Evolutionary conservation across 2,888 invertebrate species (phyloP).

Genomic region (Megalurothrips usitatus): DNA sequence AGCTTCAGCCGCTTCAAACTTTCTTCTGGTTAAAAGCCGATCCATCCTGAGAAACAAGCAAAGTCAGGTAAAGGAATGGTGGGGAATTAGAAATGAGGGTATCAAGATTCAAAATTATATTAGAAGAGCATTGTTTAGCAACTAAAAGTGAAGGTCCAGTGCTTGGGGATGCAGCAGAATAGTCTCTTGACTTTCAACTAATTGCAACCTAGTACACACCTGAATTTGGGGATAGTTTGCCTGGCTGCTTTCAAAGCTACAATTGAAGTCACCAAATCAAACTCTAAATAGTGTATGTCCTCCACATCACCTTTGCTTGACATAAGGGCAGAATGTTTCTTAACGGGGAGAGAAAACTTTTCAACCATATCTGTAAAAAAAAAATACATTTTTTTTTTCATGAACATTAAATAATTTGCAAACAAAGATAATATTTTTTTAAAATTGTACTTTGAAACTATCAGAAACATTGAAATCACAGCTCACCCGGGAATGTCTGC

Average conservation of each 20-base stretch:
- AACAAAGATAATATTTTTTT: neutral
- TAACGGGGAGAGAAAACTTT: neutral
- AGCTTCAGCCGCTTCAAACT: neutral
- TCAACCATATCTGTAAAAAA: neutral
- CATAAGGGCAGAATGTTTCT: neutral
- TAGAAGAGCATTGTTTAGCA: neutral
- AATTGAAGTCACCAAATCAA: neutral
- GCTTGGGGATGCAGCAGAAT: neutral
- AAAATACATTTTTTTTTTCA: too few relatives aligned
- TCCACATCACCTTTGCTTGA: neutral
- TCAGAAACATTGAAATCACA: neutral
- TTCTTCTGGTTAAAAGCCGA: neutral
- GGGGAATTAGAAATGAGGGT: neutral
- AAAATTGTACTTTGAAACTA: too few relatives aligned
- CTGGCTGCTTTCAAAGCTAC: neutral
- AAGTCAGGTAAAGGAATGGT: neutral
- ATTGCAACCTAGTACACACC: neutral
- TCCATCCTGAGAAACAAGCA: neutral
- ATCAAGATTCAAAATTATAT: neutral
- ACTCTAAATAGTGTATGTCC: neutral
- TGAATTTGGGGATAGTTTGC: neutral
- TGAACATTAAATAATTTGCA: too few relatives aligned
- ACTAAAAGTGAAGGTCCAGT: neutral
- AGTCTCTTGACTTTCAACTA: neutral
- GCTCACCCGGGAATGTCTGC: neutral